These are phyloP conservation scores for Drosophila formosana DNA, from an alignment of 2,888 invertebrate genomes.

Conservation along the genomic window DNA sequence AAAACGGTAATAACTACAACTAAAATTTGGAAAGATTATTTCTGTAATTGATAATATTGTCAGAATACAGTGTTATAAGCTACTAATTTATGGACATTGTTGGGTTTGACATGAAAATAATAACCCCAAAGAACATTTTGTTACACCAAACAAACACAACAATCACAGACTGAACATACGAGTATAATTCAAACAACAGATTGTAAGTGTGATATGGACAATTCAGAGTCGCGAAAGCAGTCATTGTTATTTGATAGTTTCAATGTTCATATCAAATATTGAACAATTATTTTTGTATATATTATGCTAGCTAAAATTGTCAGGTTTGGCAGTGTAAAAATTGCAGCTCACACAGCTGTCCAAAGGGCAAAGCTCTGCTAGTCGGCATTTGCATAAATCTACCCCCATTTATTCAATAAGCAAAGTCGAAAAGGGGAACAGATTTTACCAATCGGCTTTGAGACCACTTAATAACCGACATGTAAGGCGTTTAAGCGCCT, in stretches of 20 bases:
- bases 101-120: conserved; percentile 65
- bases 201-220: conserved; percentile 31
- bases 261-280: conserved; percentile 67
- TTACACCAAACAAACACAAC: conserved; percentile 49
- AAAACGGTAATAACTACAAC: background rate
- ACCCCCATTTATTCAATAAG: conserved; percentile 73
- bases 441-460: conserved; percentile 65
- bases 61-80: conserved; percentile 59
- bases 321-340: conserved; percentile 38
- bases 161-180: conserved; percentile 25
- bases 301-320: conserved; percentile 36
- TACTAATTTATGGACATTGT: conserved; percentile 54
- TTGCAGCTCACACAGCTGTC: conserved; percentile 6
- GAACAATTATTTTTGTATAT: conserved; percentile 55
- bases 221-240: conserved; percentile 18
- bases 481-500: conserved; percentile 51
- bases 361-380: conserved; percentile 22
- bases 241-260: conserved; percentile 28
- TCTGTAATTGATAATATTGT: conserved; percentile 20
- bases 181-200: conserved; percentile 24
- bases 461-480: conserved; percentile 77
- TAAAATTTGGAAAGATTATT: background rate
- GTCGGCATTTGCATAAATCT: conserved; percentile 73
- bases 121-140: conserved; percentile 61
- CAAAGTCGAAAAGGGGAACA: conserved; percentile 25